These are phyloP conservation scores for Carposina sasakii DNA, from an alignment of 1,140 invertebrate species.

Conservation along the genomic window DNA sequence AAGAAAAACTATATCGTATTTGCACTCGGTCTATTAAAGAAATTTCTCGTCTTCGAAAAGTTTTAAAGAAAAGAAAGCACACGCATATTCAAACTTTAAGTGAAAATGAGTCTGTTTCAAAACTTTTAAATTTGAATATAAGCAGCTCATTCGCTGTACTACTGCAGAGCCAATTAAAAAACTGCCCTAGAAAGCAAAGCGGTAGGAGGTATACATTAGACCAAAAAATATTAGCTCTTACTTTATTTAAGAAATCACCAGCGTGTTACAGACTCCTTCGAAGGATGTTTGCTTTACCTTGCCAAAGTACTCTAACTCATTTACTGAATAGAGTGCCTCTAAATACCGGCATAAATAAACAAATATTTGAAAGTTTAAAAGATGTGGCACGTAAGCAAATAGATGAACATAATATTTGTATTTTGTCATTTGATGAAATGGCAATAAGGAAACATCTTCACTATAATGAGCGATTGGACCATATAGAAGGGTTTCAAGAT, in stretches of 20 bases:
- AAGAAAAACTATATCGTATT: not conserved
- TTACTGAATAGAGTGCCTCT: slow-evolving; percentile 10
- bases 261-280: slow-evolving; percentile 14
- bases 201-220: slow-evolving; percentile 1
- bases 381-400: slow-evolving; percentile 4
- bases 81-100: not conserved
- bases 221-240: slow-evolving; percentile 23
- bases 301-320: slow-evolving; percentile 6
- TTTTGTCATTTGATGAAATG: slow-evolving; percentile 27
- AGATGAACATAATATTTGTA: slow-evolving; percentile 7
- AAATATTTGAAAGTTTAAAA: slow-evolving; percentile 8
- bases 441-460: slow-evolving; percentile 20
- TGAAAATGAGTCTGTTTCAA: not conserved
- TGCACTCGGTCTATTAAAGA: not conserved
- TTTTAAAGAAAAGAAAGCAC: not conserved
- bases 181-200: slow-evolving; percentile 8
- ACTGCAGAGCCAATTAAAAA: slow-evolving; percentile 14
- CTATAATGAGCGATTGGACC: slow-evolving; percentile 18
- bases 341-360: slow-evolving; percentile 13
- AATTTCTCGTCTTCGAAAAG: not conserved
- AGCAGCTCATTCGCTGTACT: slow-evolving; percentile 13
- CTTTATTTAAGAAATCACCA: slow-evolving; percentile 11
- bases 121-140: slow-evolving; percentile 1
- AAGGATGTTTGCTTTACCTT: slow-evolving; percentile 15
- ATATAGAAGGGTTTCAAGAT: slow-evolving; percentile 21